Conservation (phyloP, 1,140 invertebrate genomes). For the Cyrtorhinus lividipennis region DNA sequence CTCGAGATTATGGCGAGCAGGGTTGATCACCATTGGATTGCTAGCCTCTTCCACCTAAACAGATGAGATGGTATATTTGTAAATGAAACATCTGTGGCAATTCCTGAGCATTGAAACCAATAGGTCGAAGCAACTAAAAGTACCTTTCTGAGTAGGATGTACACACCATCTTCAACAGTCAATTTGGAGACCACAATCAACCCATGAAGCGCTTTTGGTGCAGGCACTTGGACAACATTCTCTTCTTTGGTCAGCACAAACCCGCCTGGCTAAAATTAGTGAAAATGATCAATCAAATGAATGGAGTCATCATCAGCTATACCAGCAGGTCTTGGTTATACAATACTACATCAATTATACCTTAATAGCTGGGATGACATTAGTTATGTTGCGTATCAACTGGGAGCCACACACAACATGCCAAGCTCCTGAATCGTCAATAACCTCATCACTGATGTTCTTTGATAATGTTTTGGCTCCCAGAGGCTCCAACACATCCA, state of each 20-base stretch:
- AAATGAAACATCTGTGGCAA: neutral
- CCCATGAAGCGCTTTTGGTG: conserved; percentile 31
- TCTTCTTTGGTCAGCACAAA: conserved; percentile 65
- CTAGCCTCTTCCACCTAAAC: conserved; percentile 22
- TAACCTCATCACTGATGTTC: conserved; percentile 35
- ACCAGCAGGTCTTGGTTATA: neutral
- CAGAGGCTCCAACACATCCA: conserved; percentile 34
- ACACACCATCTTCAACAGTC: conserved; percentile 38
- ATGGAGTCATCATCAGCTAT: too few species aligned
- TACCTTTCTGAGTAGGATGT: conserved; percentile 41
- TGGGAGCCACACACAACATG: neutral
- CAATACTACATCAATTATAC: too few species aligned
- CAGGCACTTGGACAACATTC: conserved; percentile 34
- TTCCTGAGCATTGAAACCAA: neutral
- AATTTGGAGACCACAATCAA: conserved; percentile 40
- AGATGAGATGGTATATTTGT: neutral
- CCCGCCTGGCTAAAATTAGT: conserved; percentile 42
- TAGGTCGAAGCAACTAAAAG: neutral
- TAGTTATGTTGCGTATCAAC: conserved; percentile 40
- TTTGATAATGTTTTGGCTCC: conserved; percentile 41
- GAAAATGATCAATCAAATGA: too few species aligned
- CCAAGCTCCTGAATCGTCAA: conserved; percentile 31
- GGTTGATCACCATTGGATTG: conserved; percentile 33
- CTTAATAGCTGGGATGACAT: conserved; percentile 33
- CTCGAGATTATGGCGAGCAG: too few species aligned